A percentile compares a stretch with the other conserved stretches of the same genome.
phyloP scores from a whole-genome alignment of 2,113 vertebrate genomes.

The Eurypyga helias region DNA sequence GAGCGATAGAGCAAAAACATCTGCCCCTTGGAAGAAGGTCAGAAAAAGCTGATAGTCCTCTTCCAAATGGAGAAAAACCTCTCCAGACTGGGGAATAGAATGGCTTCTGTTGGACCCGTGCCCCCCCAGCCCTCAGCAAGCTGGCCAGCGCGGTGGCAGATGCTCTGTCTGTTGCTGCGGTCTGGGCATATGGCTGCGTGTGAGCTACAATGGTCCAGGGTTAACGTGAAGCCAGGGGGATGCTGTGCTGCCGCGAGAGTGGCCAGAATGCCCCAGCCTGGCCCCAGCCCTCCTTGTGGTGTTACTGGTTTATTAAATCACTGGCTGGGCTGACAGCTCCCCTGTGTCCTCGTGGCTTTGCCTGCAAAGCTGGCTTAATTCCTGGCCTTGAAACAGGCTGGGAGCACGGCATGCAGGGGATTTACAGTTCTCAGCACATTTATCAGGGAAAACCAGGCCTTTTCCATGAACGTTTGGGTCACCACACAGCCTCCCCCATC shows the following conservation, averaged over 20 bases:
- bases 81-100: background rate
- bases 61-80: slow-evolving; percentile 13
- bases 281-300: background rate
- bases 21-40: slow-evolving; percentile 37
- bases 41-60: slow-evolving; percentile 11
- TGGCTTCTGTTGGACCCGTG: background rate
- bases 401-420: background rate
- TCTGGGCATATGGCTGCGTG: background rate
- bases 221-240: background rate
- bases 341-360: background rate
- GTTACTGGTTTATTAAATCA: background rate
- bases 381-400: background rate
- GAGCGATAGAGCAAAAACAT: slow-evolving; percentile 5
- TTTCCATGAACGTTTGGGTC: background rate
- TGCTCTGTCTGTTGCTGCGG: background rate
- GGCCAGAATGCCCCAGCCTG: background rate
- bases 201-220: fast-evolving
- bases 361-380: slow-evolving; percentile 3
- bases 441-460: background rate
- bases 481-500: background rate
- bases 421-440: background rate
- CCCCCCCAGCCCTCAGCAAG: background rate
- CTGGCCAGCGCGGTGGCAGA: background rate
- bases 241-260: background rate
- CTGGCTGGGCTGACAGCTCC: background rate